phyloP scores from a whole-genome alignment of 2,797 vertebrate genomes.

The Sebastolobus alascanus region DNA sequence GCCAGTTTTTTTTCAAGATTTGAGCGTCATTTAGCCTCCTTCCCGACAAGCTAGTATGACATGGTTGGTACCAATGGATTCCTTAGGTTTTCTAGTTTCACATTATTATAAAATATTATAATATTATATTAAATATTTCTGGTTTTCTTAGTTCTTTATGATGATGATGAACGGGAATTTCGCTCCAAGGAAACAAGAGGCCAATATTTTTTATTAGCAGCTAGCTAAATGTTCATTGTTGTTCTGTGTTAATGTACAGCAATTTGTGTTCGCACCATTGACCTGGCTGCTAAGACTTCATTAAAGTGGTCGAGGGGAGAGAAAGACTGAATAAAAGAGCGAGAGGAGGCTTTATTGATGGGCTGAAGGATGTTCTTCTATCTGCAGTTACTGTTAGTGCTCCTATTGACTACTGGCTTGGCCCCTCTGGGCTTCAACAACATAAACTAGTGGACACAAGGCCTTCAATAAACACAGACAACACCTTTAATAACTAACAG shows the following conservation, averaged over 20 bases:
- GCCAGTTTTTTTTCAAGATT: too few relatives aligned
- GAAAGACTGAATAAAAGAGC: background rate
- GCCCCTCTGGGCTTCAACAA: constrained; percentile 1
- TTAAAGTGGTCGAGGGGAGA: background rate
- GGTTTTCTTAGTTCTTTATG: background rate
- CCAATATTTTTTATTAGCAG: background rate
- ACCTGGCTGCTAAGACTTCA: background rate
- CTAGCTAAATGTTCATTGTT: background rate
- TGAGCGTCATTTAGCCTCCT: too few relatives aligned
- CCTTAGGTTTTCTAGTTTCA: too few relatives aligned
- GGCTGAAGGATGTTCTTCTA: background rate
- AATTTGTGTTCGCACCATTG: background rate
- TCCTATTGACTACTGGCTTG: background rate
- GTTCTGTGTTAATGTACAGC: background rate
- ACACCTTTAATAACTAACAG: background rate
- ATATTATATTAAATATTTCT: background rate
- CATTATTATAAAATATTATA: too few relatives aligned
- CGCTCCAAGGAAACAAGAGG: background rate
- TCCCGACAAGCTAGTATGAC: too few relatives aligned
- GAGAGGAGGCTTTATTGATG: background rate
- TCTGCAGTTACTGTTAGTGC: constrained; percentile 1
- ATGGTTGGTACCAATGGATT: too few relatives aligned
- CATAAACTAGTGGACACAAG: background rate
- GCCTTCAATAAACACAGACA: constrained; percentile 22
- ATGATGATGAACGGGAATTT: background rate